Conservation (phyloP, 2,797 vertebrate genomes). For the Distichodus sexfasciatus region DNA sequence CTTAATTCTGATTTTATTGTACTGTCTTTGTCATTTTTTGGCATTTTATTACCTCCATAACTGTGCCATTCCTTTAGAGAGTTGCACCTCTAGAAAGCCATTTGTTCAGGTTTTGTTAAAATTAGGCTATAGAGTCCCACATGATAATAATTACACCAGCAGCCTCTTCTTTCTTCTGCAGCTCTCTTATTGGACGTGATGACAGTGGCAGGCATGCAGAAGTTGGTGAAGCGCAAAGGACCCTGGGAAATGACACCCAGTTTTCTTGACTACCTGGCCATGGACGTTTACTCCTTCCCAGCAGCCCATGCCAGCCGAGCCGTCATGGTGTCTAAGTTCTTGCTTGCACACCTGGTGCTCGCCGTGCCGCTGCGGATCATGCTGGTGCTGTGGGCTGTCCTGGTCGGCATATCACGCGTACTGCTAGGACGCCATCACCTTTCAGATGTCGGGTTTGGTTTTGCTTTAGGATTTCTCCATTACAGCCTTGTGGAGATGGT, state of each 20-base stretch:
- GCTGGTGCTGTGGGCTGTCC: slow-evolving; percentile 86
- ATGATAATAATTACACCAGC: slow-evolving; percentile 4
- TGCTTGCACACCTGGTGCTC: slow-evolving; percentile 88
- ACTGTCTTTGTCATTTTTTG: too few relatives aligned
- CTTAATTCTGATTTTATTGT: too few relatives aligned
- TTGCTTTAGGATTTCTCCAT: slow-evolving; percentile 87
- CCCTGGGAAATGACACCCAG: slow-evolving; percentile 80
- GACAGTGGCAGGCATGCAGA: slow-evolving; percentile 86
- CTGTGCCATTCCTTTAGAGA: too few relatives aligned
- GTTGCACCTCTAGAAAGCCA: too few relatives aligned
- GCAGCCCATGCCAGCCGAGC: slow-evolving; percentile 87
- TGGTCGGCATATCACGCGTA: slow-evolving; percentile 82
- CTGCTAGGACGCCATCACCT: slow-evolving; percentile 90
- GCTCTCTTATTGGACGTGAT: slow-evolving; percentile 86
- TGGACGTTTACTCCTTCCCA: slow-evolving; percentile 89
- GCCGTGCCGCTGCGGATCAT: slow-evolving; percentile 88
- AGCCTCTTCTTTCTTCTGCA: slow-evolving; percentile 46
- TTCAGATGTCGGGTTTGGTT: slow-evolving; percentile 85
- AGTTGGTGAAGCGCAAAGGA: slow-evolving; percentile 82
- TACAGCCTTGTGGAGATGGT: slow-evolving; percentile 89
- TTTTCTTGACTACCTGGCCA: slow-evolving; percentile 84
- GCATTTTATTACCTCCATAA: too few relatives aligned
- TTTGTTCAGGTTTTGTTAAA: background rate
- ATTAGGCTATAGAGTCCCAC: background rate
- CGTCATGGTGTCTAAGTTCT: slow-evolving; percentile 88